Evolutionary conservation across 1,140 invertebrate genomes (phyloP).

Genomic region (Coptotermes formosanus): DNA sequence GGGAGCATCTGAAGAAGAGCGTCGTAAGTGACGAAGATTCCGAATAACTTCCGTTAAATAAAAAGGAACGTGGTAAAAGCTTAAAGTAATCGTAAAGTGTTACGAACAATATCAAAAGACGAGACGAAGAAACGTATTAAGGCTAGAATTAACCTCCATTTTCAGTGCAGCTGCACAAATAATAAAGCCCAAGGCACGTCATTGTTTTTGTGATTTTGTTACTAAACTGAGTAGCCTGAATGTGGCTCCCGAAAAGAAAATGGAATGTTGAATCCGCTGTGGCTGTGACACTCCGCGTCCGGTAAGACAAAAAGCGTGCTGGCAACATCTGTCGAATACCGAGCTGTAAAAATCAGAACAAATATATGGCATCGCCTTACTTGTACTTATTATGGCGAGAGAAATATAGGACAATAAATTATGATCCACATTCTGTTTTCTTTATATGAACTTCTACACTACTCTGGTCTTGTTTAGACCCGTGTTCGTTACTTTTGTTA

Average conservation of each 20-base stretch:
- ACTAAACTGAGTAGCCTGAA: neutral
- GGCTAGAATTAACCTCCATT: too few relatives aligned
- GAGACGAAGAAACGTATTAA: too few relatives aligned
- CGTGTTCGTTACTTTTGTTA: neutral
- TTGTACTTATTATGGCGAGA: constrained; percentile 9
- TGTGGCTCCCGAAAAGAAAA: neutral
- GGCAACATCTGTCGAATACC: neutral
- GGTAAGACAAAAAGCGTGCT: neutral
- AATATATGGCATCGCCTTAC: neutral
- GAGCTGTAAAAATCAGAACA: neutral
- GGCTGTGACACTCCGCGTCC: neutral
- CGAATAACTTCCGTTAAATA: too few relatives aligned
- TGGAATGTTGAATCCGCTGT: neutral
- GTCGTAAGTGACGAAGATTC: too few relatives aligned
- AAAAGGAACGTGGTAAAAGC: too few relatives aligned
- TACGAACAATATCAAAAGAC: too few relatives aligned
- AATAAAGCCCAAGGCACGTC: too few relatives aligned
- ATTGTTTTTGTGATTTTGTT: neutral
- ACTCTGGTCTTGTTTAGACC: neutral
- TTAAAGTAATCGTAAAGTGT: too few relatives aligned
- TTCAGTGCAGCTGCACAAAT: too few relatives aligned
- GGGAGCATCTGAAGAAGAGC: too few relatives aligned
- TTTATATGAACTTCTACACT: neutral
- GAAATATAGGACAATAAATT: neutral
- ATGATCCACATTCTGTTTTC: neutral